phyloP scores from a whole-genome alignment of 2,113 vertebrate genomes.

The Datnioides undecimradiatus region DNA sequence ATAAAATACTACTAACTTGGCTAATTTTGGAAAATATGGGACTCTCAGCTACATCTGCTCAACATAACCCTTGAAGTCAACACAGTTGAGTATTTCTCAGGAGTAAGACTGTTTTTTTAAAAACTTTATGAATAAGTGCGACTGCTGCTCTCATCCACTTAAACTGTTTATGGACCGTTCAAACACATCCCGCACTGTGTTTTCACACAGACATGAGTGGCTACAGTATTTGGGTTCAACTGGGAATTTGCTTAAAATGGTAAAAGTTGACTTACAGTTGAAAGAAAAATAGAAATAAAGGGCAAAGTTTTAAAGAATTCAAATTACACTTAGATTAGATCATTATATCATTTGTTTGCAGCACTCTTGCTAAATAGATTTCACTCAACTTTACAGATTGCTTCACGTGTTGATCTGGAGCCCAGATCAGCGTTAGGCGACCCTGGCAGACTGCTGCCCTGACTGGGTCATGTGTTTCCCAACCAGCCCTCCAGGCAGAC shows the following conservation, averaged over 20 bases:
- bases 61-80: not conserved
- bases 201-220: not conserved
- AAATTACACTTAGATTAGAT: no score
- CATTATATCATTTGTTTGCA: no score
- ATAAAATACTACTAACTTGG: not conserved
- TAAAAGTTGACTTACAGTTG: not conserved
- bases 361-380: conserved; percentile 36
- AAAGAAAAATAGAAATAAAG: conserved; percentile 6
- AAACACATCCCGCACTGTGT: not conserved
- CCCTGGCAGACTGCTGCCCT: conserved; percentile 27
- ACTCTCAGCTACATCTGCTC: no score
- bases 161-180: not conserved
- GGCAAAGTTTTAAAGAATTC: no score
- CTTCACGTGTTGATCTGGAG: conserved; percentile 42
- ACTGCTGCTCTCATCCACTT: not conserved
- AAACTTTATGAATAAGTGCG: not conserved
- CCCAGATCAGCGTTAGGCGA: not conserved
- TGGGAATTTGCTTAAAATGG: not conserved
- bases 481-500: conserved; percentile 27
- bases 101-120: not conserved
- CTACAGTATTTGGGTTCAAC: conserved; percentile 7
- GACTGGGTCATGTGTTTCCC: conserved; percentile 61
- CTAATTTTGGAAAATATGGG: not conserved
- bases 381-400: conserved; percentile 41
- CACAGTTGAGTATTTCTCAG: no score